Percentiles rank a stretch among this genome's conserved stretches.
phyloP scores from a whole-genome alignment of 2,888 invertebrate species.

The Lasioglossum vierecki region DNA sequence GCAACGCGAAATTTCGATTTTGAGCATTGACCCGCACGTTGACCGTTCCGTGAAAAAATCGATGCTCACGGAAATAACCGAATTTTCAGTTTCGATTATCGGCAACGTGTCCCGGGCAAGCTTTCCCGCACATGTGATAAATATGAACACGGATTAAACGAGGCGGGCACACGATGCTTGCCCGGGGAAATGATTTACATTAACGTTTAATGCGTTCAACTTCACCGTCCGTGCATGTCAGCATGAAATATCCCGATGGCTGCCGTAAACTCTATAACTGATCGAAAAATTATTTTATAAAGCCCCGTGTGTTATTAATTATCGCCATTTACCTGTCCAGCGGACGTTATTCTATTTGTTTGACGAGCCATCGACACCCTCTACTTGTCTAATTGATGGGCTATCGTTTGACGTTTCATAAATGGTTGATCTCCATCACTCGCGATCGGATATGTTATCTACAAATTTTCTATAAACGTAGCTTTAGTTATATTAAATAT shows the following conservation, averaged over 20 bases:
- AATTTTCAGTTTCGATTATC: constrained; percentile 15
- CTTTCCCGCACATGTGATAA: constrained; percentile 13
- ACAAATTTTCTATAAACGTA: background rate
- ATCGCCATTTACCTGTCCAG: background rate
- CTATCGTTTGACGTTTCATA: background rate
- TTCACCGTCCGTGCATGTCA: background rate
- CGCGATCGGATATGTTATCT: background rate
- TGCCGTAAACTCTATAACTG: constrained; percentile 33
- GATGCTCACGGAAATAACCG: background rate
- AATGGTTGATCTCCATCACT: background rate
- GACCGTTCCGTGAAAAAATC: background rate
- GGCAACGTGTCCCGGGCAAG: constrained; percentile 1
- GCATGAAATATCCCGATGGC: constrained; percentile 1
- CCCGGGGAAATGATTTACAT: constrained; percentile 42
- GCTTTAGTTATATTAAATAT: background rate
- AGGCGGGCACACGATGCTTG: constrained; percentile 9
- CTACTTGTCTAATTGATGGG: background rate
- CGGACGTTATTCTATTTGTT: background rate
- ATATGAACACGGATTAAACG: constrained; percentile 38
- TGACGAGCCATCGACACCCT: background rate
- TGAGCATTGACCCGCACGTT: background rate
- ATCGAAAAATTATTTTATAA: constrained; percentile 21
- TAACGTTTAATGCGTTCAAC: constrained; percentile 37
- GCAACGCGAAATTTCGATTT: background rate
- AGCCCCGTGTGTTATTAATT: background rate